Evolutionary conservation across 2,113 vertebrate species (phyloP), one percentile per base, ranked within the genome.

Genomic region (Notechis scutatus): DNA sequence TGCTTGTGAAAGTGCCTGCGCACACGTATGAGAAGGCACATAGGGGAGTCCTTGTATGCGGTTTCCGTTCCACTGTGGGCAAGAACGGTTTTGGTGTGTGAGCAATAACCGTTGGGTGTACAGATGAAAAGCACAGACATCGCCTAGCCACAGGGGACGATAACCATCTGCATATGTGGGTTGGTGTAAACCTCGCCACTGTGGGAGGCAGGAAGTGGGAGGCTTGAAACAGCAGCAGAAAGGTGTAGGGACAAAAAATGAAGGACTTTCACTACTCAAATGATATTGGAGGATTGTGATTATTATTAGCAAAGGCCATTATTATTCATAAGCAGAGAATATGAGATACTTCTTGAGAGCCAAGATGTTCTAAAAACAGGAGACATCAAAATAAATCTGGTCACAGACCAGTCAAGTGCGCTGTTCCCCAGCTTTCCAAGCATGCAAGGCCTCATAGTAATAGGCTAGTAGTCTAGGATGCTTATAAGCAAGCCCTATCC

Each of bases 111-210:
- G 54, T 93, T 81, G 81, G 81, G 86, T 39, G 55, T 89, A 45
- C 23, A 57, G 93, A 85, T 50, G 64, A 91, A 89, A 91, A 85
- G 90, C 54, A 89, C 61, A 93, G 90, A 91, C 90, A 59, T 91
- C 29, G 54, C 90, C 26, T 89, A 89, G 90, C 87, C 54, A 85
- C 90, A 85, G 90, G 61, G 64, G 86, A 64, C 39, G 89, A 93
- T 91, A 91, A 54, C 90, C 90, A 61, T 91, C 93, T 89, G 87
- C 55, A 89, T 10, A 39, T 89, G 55, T 91, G 87, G 90, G 90
- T 42, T 93, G 92, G 74, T 90, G 81, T 85, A 90, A 50, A 86
- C 88, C 92, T 42, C n/a, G 29, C 64, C 88, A 50, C 42, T 18
- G 14, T 18, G 26, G 54, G 42, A 64, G 92, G 23, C 14, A 18